A percentile compares a stretch with the other conserved stretches of the same genome.
Evolutionary conservation across 2,113 vertebrate species (phyloP).

Genomic region (Caranx ignobilis): DNA sequence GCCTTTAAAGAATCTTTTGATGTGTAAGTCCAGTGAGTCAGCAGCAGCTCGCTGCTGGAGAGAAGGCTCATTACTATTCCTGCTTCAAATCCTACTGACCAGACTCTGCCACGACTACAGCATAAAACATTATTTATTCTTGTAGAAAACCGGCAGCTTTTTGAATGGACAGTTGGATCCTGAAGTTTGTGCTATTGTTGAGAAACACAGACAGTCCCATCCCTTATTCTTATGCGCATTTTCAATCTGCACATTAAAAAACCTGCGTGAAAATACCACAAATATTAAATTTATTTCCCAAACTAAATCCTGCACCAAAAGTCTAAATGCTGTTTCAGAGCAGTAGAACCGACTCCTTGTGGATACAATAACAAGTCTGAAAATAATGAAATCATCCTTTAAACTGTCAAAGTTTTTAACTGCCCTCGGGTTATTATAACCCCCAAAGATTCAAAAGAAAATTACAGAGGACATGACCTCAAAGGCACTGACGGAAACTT

Average conservation of each 20-base stretch:
- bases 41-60: constrained; percentile 20
- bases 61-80: constrained; percentile 39
- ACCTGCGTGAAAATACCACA: background rate
- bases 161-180: background rate
- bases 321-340: background rate
- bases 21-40: constrained; percentile 48
- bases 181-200: background rate
- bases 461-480: background rate
- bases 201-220: background rate
- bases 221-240: background rate
- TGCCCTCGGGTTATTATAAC: background rate
- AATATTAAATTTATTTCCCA: background rate
- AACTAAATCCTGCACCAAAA: background rate
- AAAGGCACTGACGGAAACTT: background rate
- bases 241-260: background rate
- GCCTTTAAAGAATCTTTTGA: constrained; percentile 55
- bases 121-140: background rate
- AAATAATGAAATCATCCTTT: background rate
- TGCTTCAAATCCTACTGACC: constrained; percentile 35
- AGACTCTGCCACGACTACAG: constrained; percentile 13
- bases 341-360: background rate
- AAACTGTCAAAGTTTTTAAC: background rate
- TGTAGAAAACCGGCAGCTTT: constrained; percentile 6
- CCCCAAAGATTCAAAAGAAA: background rate
- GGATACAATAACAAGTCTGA: background rate